phyloP scores from a whole-genome alignment of 2,797 vertebrate genomes.

The Choloepus didactylus region DNA sequence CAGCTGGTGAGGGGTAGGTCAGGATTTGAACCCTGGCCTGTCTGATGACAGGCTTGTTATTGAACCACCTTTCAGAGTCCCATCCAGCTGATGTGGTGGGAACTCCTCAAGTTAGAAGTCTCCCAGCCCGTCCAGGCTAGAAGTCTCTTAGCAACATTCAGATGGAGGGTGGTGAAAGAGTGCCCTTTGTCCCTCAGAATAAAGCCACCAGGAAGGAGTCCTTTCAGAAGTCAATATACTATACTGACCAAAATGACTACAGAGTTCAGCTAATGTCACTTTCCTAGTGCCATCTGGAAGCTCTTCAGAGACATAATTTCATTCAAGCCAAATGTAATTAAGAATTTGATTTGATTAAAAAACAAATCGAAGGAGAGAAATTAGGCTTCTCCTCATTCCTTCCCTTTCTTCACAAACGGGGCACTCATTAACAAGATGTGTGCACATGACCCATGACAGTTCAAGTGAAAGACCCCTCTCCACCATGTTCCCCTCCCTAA shows the following conservation, averaged over 20 bases:
- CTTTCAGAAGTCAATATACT: neutral
- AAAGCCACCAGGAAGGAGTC: neutral
- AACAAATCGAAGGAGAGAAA: constrained; percentile 81
- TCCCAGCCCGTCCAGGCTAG: neutral
- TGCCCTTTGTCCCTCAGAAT: neutral
- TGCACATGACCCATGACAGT: neutral
- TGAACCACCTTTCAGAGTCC: neutral
- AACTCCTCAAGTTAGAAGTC: neutral
- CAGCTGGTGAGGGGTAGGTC: neutral
- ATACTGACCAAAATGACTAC: constrained; percentile 57
- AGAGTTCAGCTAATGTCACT: constrained; percentile 72
- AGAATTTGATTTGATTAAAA: constrained; percentile 85
- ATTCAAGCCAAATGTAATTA: constrained; percentile 85
- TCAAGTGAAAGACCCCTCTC: neutral
- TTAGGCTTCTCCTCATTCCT: constrained; percentile 70
- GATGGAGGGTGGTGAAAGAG: neutral
- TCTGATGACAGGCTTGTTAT: neutral
- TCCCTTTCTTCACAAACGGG: constrained; percentile 76
- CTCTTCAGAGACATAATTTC: constrained; percentile 84
- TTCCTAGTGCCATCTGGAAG: constrained; percentile 80
- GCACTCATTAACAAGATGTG: constrained; percentile 20
- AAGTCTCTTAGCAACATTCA: neutral
- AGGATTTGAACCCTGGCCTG: neutral
- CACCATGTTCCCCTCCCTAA: neutral
- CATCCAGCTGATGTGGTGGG: neutral